Conservation (phyloP, 2,113 vertebrate species). For the Labeo rohita region DNA sequence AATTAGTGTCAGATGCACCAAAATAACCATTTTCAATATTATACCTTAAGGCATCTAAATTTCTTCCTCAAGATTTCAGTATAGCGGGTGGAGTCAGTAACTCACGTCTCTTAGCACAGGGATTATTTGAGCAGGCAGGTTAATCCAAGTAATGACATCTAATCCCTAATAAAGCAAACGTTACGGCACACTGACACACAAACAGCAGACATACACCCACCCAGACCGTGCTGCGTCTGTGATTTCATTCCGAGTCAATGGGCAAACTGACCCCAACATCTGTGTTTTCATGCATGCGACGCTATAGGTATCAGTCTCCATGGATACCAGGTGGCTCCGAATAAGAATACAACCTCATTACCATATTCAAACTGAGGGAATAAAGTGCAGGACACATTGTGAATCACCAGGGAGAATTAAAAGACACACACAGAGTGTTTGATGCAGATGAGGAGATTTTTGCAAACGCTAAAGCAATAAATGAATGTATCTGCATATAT, state of each 20-base stretch:
- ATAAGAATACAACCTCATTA: constrained; percentile 73
- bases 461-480: constrained; percentile 77
- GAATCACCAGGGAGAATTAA: constrained; percentile 27
- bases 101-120: constrained; percentile 33
- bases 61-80: background rate
- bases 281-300: background rate
- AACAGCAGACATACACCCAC: constrained; percentile 31
- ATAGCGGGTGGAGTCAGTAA: constrained; percentile 31
- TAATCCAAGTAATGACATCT: constrained; percentile 76
- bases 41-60: background rate
- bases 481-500: constrained; percentile 41
- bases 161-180: constrained; percentile 77
- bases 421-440: constrained; percentile 61
- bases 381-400: constrained; percentile 61
- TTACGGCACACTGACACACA: constrained; percentile 68
- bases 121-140: constrained; percentile 68
- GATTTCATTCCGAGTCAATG: constrained; percentile 16
- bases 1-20: background rate
- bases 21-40: background rate
- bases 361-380: constrained; percentile 74
- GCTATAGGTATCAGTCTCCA: constrained; percentile 42
- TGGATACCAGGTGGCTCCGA: constrained; percentile 71
- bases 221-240: background rate
- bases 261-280: constrained; percentile 14
- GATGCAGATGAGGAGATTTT: constrained; percentile 62